Evolutionary conservation across 2,113 vertebrate genomes (phyloP).

Genomic region (Rattus norvegicus): DNA sequence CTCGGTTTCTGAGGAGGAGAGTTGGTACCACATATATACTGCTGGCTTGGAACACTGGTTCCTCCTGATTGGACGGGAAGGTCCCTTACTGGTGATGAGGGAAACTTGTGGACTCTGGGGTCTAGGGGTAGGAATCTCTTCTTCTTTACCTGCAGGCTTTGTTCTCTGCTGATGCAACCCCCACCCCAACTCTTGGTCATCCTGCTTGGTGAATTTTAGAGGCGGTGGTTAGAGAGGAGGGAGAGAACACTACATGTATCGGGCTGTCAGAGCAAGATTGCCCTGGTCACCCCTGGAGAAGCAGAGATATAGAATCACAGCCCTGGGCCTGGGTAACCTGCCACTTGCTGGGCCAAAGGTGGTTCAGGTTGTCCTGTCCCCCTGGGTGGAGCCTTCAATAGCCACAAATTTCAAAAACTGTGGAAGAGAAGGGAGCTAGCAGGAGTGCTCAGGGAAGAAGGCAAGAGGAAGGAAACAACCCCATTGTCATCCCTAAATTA

Average conservation of each 20-base stretch:
- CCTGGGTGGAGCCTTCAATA: neutral
- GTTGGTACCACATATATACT: neutral
- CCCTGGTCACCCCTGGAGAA: neutral
- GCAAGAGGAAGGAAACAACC: slow-evolving; percentile 78
- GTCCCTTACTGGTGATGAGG: neutral
- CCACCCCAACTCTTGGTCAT: neutral
- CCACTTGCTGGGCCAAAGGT: neutral
- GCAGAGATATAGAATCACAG: neutral
- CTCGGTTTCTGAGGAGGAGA: neutral
- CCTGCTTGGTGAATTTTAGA: neutral
- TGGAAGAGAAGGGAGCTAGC: slow-evolving; percentile 44
- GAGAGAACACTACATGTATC: neutral
- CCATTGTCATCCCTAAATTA: slow-evolving; percentile 83
- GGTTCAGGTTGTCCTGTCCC: neutral
- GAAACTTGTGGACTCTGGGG: neutral
- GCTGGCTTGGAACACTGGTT: neutral
- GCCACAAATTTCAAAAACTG: neutral
- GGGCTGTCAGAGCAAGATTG: neutral
- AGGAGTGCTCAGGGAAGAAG: slow-evolving; percentile 62
- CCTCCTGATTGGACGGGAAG: neutral
- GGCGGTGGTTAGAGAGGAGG: neutral
- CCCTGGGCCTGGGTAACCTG: neutral
- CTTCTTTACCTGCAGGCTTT: neutral
- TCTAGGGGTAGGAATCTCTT: neutral
- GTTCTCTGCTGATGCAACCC: neutral